A percentile compares a stretch with the other conserved stretches of the same genome.
phyloP scores from a whole-genome alignment of 2,113 vertebrate genomes.

The Spilogale gracilis region DNA sequence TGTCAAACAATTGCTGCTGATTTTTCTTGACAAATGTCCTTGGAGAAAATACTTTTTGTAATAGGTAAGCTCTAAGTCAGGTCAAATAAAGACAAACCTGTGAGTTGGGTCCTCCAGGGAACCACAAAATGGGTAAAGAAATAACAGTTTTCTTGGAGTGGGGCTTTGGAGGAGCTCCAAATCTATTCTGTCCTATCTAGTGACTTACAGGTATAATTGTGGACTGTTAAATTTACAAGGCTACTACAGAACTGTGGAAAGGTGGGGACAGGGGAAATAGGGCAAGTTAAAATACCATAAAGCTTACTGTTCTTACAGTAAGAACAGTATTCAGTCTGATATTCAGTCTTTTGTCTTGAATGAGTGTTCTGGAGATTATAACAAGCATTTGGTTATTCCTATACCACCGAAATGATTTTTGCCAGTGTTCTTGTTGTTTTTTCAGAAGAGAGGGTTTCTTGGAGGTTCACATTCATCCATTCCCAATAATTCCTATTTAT shows the following conservation, averaged over 20 bases:
- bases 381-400: not conserved
- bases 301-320: not conserved
- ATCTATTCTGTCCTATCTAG: not conserved
- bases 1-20: not conserved
- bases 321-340: too few species aligned
- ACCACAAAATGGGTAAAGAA: not conserved
- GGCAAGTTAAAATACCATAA: constrained; percentile 32
- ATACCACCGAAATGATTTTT: constrained; percentile 30
- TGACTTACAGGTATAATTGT: not conserved
- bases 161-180: not conserved
- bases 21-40: not conserved
- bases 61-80: not conserved
- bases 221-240: not conserved
- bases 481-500: not conserved
- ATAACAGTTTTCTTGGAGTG: not conserved
- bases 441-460: not conserved
- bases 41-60: not conserved
- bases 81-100: not conserved
- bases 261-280: not conserved
- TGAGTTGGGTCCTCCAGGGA: not conserved
- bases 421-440: not conserved
- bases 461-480: not conserved
- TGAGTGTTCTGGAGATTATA: not conserved
- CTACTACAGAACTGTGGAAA: not conserved
- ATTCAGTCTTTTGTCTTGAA: not conserved